Evolutionary conservation across 2,113 vertebrate species (phyloP).

Genomic region (Connochaetes taurinus): DNA sequence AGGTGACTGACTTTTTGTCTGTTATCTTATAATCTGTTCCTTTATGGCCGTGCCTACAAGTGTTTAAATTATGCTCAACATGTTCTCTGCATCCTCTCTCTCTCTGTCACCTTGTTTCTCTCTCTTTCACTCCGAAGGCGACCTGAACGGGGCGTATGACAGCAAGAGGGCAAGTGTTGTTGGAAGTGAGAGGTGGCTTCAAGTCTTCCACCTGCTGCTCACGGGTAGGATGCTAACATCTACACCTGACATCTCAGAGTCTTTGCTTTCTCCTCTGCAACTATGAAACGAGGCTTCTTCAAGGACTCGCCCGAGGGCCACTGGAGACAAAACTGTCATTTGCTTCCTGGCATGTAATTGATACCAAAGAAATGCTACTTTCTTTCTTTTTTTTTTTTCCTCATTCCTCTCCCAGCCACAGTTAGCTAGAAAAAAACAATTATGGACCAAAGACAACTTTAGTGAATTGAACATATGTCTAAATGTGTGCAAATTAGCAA

Average conservation of each 20-base stretch:
- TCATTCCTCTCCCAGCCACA: background rate
- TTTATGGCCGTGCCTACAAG: background rate
- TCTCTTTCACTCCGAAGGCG: background rate
- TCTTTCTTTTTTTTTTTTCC: background rate
- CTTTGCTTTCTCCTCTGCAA: background rate
- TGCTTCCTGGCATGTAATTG: background rate
- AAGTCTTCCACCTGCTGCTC: background rate
- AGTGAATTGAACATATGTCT: background rate
- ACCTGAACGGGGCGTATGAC: background rate
- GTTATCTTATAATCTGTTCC: background rate
- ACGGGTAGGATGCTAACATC: no score
- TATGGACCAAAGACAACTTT: background rate
- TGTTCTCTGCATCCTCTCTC: background rate
- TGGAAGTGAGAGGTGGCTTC: background rate
- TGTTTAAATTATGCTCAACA: background rate
- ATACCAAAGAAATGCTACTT: background rate
- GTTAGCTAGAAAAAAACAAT: background rate
- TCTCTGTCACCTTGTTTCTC: background rate
- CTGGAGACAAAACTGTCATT: background rate
- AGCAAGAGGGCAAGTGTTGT: background rate
- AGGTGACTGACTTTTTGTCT: background rate
- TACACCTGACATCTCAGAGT: background rate
- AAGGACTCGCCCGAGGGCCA: background rate
- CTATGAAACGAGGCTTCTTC: background rate
- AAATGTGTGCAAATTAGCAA: background rate